Evolutionary conservation across 1,140 invertebrate genomes (phyloP).

Genomic region (Elymnias hypermnestra): DNA sequence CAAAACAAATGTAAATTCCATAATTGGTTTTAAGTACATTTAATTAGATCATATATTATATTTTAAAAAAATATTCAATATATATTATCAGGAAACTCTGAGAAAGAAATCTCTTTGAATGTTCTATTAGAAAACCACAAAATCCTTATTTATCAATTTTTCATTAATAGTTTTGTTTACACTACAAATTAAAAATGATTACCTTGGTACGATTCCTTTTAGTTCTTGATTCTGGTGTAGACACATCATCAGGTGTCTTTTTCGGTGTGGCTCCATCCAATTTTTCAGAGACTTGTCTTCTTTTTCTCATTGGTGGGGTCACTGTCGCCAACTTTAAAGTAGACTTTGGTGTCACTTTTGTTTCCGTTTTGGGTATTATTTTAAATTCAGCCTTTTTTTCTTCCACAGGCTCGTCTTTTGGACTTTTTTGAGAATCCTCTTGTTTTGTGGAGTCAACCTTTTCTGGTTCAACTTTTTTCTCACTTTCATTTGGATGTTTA

Average conservation of each 20-base stretch:
- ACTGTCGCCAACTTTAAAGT: constrained; percentile 75
- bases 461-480: constrained; percentile 30
- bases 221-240: constrained; percentile 55
- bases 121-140: no score
- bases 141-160: no score
- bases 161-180: no score
- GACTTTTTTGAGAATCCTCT: constrained; percentile 35
- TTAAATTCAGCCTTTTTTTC: constrained; percentile 52
- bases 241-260: constrained; percentile 42
- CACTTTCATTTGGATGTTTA: constrained; percentile 26
- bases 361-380: constrained; percentile 36
- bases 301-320: constrained; percentile 71
- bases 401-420: constrained; percentile 44
- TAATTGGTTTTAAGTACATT: no score
- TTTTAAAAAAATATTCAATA: no score
- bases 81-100: no score
- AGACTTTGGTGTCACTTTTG: constrained; percentile 61
- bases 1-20: no score
- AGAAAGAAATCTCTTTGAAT: no score
- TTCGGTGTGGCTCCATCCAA: constrained; percentile 56
- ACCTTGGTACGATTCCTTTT: constrained; percentile 73
- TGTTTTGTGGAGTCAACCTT: constrained; percentile 37
- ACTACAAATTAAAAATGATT: no score
- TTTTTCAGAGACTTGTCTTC: constrained; percentile 65
- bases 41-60: no score